These are phyloP conservation scores for Buathra laborator DNA, from an alignment of 2,888 invertebrate species.

Conservation along the genomic window DNA sequence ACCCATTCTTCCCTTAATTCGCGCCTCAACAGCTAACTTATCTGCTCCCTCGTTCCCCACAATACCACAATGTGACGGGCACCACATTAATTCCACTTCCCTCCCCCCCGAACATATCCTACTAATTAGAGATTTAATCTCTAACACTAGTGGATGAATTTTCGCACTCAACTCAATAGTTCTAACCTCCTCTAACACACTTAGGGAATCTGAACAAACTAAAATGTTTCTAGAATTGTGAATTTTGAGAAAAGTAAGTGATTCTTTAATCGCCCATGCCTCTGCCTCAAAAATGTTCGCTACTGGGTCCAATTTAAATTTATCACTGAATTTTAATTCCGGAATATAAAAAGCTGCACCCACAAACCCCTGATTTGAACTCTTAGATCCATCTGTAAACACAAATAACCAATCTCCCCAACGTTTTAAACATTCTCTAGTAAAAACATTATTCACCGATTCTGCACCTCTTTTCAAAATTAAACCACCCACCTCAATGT, in stretches of 20 bases:
- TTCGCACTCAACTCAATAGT: neutral
- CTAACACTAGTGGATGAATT: neutral
- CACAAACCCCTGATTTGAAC: neutral
- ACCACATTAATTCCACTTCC: neutral
- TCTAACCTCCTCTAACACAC: neutral
- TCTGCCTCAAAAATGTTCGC: neutral
- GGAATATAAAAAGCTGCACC: neutral
- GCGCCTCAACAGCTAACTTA: neutral
- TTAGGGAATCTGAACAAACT: constrained; percentile 8
- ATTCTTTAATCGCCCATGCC: neutral
- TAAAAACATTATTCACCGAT: neutral
- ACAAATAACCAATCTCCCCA: neutral
- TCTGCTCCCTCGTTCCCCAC: neutral
- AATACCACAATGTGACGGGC: constrained; percentile 6
- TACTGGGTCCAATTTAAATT: neutral
- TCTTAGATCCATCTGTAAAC: neutral
- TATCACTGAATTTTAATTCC: neutral
- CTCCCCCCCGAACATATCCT: neutral
- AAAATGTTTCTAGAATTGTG: neutral
- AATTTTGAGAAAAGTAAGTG: neutral
- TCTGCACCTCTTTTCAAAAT: neutral
- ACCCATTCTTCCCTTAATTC: neutral
- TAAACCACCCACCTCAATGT: neutral
- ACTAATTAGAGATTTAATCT: constrained; percentile 14
- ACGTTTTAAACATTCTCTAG: neutral